These are phyloP conservation scores for Myotis vivesi DNA, from an alignment of 2,797 vertebrate species.

Conservation along the genomic window DNA sequence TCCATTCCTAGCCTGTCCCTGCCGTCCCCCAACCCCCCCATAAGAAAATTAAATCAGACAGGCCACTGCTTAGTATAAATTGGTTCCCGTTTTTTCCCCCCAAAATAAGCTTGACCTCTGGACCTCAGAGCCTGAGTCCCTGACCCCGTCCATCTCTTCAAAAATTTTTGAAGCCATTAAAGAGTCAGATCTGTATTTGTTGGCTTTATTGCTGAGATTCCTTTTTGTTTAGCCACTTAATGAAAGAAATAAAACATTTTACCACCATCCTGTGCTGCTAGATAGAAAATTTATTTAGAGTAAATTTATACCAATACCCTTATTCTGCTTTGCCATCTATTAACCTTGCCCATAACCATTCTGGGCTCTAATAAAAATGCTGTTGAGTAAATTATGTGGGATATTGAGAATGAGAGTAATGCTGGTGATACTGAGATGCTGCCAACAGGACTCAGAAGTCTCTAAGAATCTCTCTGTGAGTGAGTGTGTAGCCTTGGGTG, in stretches of 20 bases:
- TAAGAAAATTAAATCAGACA: background rate
- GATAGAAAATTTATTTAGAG: background rate
- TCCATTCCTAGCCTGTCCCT: background rate
- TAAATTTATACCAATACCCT: background rate
- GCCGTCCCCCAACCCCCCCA: no score
- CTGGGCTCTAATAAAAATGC: background rate
- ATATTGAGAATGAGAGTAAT: background rate
- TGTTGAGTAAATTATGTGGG: background rate
- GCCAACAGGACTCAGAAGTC: background rate
- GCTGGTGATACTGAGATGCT: background rate
- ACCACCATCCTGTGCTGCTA: background rate
- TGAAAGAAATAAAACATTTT: background rate
- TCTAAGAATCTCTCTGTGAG: background rate
- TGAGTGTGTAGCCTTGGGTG: background rate
- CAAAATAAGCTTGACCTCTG: background rate
- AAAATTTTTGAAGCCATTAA: background rate
- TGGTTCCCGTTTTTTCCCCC: background rate
- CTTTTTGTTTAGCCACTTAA: background rate
- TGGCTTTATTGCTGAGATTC: background rate
- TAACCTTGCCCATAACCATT: background rate
- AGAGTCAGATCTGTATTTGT: background rate
- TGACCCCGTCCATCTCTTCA: background rate
- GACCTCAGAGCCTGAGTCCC: background rate
- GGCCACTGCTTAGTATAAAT: background rate
- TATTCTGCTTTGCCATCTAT: background rate